Percentiles rank a stretch among this genome's conserved stretches.
These are phyloP conservation scores for Microtus richardsoni DNA, from an alignment of 2,113 vertebrate genomes.

Conservation along the genomic window DNA sequence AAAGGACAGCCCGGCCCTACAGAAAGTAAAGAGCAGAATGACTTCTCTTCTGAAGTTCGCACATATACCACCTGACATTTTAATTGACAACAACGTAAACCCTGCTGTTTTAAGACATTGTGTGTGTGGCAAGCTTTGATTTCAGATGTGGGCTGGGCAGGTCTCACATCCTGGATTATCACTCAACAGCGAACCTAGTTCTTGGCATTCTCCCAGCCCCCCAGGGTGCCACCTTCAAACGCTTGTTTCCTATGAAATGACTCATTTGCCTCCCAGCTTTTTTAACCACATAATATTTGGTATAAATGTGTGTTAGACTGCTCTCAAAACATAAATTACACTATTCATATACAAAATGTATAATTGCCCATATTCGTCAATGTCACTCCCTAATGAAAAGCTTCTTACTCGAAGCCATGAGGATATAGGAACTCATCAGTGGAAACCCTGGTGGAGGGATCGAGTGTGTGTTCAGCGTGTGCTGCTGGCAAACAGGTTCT, in stretches of 20 bases:
- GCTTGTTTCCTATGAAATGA: not conserved
- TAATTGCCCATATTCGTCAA: not conserved
- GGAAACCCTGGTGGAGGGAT: not conserved
- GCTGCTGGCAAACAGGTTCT: not conserved
- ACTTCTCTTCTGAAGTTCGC: not conserved
- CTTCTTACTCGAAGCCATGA: not conserved
- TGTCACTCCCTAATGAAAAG: constrained; percentile 36
- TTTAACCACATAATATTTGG: not conserved
- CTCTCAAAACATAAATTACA: not conserved
- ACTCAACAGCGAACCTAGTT: not conserved
- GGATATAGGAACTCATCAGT: constrained; percentile 10
- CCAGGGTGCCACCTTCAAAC: not conserved
- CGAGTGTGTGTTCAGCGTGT: not conserved
- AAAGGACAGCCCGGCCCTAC: not conserved
- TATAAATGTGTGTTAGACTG: not conserved
- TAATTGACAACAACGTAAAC: not conserved
- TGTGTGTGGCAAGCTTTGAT: not conserved
- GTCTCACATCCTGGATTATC: not conserved
- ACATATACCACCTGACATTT: not conserved
- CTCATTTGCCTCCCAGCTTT: not conserved
- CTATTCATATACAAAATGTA: not conserved
- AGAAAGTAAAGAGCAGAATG: not conserved
- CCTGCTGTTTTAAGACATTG: not conserved
- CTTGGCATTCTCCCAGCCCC: not conserved
- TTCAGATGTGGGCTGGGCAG: not conserved